Conservation (phyloP, 2,888 invertebrate species). For the Scotopteryx bipunctaria region DNA sequence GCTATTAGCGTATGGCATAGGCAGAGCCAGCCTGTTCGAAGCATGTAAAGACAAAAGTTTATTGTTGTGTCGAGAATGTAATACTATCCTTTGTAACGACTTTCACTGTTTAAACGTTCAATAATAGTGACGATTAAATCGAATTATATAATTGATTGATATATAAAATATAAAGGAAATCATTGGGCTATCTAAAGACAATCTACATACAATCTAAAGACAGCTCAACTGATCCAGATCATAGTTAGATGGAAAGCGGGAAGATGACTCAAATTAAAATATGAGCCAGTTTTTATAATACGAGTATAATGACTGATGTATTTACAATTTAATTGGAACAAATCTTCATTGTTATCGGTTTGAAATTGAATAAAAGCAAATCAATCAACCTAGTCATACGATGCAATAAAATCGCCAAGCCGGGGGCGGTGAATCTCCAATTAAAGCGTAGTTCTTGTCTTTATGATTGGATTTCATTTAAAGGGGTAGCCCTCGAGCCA, state of each 20-base stretch:
- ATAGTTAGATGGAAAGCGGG: no score
- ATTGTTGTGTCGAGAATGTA: slow-evolving; percentile 42
- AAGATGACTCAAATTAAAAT: no score
- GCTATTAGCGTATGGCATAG: slow-evolving; percentile 58
- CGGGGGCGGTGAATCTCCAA: slow-evolving; percentile 64
- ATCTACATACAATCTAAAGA: no score
- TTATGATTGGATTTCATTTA: slow-evolving; percentile 70
- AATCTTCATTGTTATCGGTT: slow-evolving; percentile 10
- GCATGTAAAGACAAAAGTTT: slow-evolving; percentile 47
- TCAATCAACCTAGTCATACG: slow-evolving; percentile 20
- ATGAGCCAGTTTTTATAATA: no score
- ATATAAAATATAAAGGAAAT: no score
- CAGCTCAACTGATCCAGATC: no score
- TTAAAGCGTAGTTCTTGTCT: slow-evolving; percentile 72
- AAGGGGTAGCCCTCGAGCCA: slow-evolving; percentile 53
- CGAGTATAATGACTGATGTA: background rate
- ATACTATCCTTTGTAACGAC: slow-evolving; percentile 32
- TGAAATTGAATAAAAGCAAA: slow-evolving; percentile 11
- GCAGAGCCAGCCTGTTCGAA: slow-evolving; percentile 37
- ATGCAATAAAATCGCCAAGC: slow-evolving; percentile 40
- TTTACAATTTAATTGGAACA: background rate
- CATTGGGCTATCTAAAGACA: no score
- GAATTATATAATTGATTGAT: background rate
- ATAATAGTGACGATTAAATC: slow-evolving; percentile 1
- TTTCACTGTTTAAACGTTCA: slow-evolving; percentile 27